Conservation (phyloP, 2,113 vertebrate genomes). For the Megaptera novaeangliae region DNA sequence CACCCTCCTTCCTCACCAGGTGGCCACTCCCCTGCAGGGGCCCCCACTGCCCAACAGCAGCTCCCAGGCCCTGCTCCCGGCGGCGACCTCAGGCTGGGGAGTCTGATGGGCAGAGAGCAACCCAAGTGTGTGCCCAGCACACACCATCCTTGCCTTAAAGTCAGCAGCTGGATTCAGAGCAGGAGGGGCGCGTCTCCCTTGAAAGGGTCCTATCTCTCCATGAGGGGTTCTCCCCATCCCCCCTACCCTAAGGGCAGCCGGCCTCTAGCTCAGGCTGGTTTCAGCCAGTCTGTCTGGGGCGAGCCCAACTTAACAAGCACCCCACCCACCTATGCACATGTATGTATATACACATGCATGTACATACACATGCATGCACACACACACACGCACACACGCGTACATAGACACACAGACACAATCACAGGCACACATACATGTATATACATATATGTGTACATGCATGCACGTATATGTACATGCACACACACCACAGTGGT, state of each 20-base stretch:
- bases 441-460: accelerated
- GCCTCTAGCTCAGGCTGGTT: not conserved
- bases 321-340: too few species aligned
- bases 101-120: not conserved
- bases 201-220: not conserved
- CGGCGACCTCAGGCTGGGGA: accelerated
- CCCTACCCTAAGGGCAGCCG: accelerated
- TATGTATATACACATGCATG: accelerated
- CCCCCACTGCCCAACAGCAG: not conserved
- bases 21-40: not conserved
- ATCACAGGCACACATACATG: accelerated
- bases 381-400: accelerated
- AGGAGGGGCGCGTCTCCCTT: accelerated
- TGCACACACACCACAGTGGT: too few species aligned
- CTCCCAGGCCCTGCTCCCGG: not conserved
- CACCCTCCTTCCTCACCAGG: not conserved
- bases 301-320: not conserved
- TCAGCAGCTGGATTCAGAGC: accelerated
- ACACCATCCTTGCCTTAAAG: accelerated
- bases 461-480: accelerated
- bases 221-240: accelerated
- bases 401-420: too few species aligned
- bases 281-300: not conserved
- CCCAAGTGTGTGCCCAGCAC: not conserved
- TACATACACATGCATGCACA: accelerated